Percentiles rank a stretch among this genome's conserved stretches.
These are phyloP conservation scores for Crypturellus undulatus DNA, from an alignment of 2,113 vertebrate species.

Conservation along the genomic window DNA sequence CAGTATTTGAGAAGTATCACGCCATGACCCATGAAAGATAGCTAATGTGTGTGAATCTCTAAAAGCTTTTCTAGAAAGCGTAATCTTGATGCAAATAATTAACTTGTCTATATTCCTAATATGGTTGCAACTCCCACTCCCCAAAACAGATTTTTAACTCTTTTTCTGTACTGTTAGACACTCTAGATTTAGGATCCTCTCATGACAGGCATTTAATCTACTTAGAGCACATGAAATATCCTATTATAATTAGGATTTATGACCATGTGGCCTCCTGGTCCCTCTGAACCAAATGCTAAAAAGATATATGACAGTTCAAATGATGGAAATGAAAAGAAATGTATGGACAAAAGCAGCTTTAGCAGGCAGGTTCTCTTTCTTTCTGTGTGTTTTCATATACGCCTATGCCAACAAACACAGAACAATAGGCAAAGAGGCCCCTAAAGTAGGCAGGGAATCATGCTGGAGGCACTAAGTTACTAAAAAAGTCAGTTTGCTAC, in stretches of 20 bases:
- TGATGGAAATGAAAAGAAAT: not conserved
- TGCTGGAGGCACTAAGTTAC: not conserved
- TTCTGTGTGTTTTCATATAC: not conserved
- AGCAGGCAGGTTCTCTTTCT: not conserved
- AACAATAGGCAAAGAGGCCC: not conserved
- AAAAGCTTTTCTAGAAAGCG: not conserved
- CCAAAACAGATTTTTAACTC: not conserved
- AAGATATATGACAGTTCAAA: not conserved
- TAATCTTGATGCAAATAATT: not conserved
- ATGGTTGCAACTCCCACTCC: not conserved
- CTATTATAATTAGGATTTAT: not conserved
- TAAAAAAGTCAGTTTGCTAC: not conserved
- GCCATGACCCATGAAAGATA: not conserved
- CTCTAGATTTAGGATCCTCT: not conserved
- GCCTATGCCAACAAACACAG: not conserved
- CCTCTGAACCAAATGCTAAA: not conserved
- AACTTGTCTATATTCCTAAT: not conserved
- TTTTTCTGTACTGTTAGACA: not conserved
- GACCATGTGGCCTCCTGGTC: not conserved
- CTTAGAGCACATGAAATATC: not conserved
- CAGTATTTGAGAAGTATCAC: not conserved
- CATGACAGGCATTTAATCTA: rapidly evolving
- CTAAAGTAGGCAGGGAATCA: not conserved
- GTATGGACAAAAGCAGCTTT: not conserved
- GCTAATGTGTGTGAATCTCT: not conserved